Evolutionary conservation across 2,797 vertebrate species (phyloP).

Genomic region (Crenuchus spilurus): DNA sequence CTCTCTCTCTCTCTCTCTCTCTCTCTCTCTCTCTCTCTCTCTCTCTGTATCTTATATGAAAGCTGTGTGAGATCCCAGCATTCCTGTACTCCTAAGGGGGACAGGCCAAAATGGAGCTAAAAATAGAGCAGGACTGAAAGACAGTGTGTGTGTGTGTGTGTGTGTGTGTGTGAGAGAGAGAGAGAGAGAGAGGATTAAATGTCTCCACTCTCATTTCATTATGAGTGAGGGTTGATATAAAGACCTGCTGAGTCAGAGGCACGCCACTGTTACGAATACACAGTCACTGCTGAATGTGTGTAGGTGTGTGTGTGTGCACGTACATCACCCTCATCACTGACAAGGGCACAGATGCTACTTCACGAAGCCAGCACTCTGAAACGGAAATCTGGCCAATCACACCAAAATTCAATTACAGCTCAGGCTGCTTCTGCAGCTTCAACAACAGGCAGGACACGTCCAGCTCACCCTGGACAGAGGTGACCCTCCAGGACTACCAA

Average conservation of each 20-base stretch:
- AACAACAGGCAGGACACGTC: conserved; percentile 2
- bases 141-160: conserved; percentile 69
- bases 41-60: conserved; percentile 25
- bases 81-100: conserved; percentile 40
- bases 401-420: conserved; percentile 76
- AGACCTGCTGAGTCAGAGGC: conserved; percentile 56
- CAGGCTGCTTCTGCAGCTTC: conserved; percentile 40
- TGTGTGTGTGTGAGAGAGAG: conserved; percentile 24
- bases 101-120: conserved; percentile 34
- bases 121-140: conserved; percentile 61
- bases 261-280: conserved; percentile 35
- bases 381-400: conserved; percentile 73
- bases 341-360: conserved; percentile 68
- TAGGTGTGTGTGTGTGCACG: not conserved
- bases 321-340: conserved; percentile 21
- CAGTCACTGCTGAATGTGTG: conserved; percentile 5
- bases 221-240: conserved; percentile 48
- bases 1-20: not conserved
- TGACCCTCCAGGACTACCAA: conserved; percentile 2
- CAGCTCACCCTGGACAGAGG: conserved; percentile 1
- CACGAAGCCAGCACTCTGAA: conserved; percentile 69
- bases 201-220: conserved; percentile 43
- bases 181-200: conserved; percentile 46
- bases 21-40: not conserved
- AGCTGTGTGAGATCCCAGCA: conserved; percentile 33